These are phyloP conservation scores for Otolemur garnettii DNA, from an alignment of 2,113 vertebrate genomes.

Conservation along the genomic window DNA sequence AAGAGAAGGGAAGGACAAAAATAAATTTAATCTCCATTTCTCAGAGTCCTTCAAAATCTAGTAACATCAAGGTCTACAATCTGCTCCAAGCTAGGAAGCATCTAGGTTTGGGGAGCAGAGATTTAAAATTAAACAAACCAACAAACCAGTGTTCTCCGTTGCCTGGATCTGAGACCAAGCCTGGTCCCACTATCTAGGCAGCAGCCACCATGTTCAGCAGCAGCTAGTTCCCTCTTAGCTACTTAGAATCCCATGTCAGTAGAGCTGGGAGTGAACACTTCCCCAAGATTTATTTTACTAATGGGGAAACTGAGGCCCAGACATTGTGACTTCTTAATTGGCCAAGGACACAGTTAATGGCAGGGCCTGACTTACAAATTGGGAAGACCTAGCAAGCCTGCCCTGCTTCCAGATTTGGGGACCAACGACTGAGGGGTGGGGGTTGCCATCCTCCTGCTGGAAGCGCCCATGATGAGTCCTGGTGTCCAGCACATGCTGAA, in stretches of 20 bases:
- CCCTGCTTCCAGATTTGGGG: neutral
- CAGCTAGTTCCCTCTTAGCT: neutral
- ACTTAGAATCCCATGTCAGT: neutral
- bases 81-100: neutral
- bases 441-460: neutral
- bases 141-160: neutral
- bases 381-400: neutral
- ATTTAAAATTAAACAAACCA: neutral
- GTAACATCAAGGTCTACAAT: neutral
- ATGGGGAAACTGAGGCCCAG: neutral
- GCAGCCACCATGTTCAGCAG: neutral
- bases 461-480: neutral
- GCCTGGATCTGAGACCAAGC: neutral
- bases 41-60: neutral
- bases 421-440: neutral
- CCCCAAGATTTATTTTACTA: neutral
- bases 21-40: neutral
- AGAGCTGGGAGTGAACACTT: neutral
- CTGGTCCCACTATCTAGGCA: neutral
- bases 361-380: neutral
- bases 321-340: neutral
- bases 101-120: neutral
- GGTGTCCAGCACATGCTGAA: slow-evolving; percentile 54
- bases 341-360: neutral
- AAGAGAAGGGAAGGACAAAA: slow-evolving; percentile 46